Base-by-base conservation (phyloP, 2,113 vertebrate genomes). In the Synodontis membranacea region DNA sequence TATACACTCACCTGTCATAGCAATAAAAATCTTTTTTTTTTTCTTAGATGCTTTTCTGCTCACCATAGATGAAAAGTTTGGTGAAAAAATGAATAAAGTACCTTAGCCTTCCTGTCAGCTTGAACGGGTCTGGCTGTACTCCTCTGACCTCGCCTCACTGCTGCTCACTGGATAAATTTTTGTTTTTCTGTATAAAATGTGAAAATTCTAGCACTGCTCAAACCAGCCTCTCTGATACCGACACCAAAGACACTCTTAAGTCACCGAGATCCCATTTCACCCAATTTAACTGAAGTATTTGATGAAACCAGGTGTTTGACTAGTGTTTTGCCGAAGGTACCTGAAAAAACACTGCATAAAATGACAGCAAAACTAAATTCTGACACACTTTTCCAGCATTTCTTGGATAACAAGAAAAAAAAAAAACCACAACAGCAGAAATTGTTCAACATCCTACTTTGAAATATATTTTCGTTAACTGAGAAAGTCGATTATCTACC, bases 401-500 rank as follows among this genome's bases (percentile, higher is more conserved):
- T n/a, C 6, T 60, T 60, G 25, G 8, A 12, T 62, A 11, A n/a
- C 28, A n/a, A 62, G 60, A 28, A 62, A n/a, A n/a, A 34, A 46
- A 74, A 54, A 86, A 60, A 86, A 25, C 87, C 2, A 37, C 37
- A 70, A 84, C 81, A 50, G 14, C 80, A 84, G 31, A 74, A 72
- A 31, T 78, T 48, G 60, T 82, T 44, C 81, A 83, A 79, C 52
- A 60, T 62, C 46, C 54, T 66, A 56, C 52, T 86, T 83, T 86
- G 42, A 87, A 87, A 83, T 87, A 87, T 87, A 83, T 87, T 86
- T 82, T 56, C 64, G 58, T 87, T 78, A 66, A 50, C 60, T 50
- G 80, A 52, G 66, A 83, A 87, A 86, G 84, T 81, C 54, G 48
- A 68, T 82, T 11, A 86, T 37, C 62, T 80, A 86, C 84, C 88